Evolutionary conservation across 1,140 invertebrate genomes (phyloP).

Genomic region (Bombus ignitus): DNA sequence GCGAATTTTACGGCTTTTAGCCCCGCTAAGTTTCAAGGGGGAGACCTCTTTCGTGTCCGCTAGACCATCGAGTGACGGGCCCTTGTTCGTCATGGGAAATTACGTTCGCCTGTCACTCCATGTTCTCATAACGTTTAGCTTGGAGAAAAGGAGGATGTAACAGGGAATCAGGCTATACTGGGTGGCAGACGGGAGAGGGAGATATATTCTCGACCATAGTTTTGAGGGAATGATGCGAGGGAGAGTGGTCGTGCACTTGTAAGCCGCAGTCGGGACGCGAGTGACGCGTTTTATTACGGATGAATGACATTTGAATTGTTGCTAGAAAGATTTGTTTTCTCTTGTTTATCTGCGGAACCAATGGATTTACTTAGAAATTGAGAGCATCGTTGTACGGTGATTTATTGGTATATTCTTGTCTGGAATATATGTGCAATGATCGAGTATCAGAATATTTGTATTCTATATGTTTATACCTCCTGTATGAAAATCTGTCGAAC

Average conservation of each 20-base stretch:
- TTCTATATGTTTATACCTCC: neutral
- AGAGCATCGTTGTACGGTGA: neutral
- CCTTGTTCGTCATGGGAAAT: constrained; percentile 35
- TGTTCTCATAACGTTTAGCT: constrained; percentile 21
- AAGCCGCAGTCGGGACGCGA: neutral
- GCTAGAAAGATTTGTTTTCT: neutral
- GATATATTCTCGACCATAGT: neutral
- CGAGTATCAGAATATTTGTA: neutral
- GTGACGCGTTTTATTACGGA: constrained; percentile 22
- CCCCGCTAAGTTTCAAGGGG: neutral
- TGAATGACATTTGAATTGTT: neutral
- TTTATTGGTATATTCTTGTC: neutral
- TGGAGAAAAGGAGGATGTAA: neutral
- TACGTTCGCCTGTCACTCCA: constrained; percentile 12
- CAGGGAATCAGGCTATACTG: neutral
- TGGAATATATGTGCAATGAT: neutral
- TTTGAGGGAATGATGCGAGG: neutral
- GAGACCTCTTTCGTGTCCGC: neutral
- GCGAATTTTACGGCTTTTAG: constrained; percentile 20
- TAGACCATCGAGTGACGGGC: neutral
- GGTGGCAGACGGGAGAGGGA: too few relatives aligned
- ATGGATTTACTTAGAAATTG: neutral
- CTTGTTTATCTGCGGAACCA: neutral
- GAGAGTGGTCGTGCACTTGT: constrained; percentile 15
- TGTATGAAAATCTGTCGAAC: neutral